Evolutionary conservation across 2,888 invertebrate species (phyloP).

Genomic region (Coremacera marginata): DNA sequence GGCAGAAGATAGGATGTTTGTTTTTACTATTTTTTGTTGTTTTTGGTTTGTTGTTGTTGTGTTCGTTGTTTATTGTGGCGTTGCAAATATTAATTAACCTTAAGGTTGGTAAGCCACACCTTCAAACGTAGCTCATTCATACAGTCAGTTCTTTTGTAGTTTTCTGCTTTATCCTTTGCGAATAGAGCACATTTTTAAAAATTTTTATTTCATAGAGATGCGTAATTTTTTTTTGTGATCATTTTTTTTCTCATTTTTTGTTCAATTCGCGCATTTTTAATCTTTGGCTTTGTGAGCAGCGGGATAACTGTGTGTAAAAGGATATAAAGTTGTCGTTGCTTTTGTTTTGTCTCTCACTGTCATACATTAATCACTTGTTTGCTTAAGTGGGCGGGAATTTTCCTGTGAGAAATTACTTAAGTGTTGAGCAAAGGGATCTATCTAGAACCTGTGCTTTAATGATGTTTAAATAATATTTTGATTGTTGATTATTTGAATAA

Average conservation of each 20-base stretch:
- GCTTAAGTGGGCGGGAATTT: background rate
- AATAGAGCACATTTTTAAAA: too few relatives aligned
- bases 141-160: background rate
- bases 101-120: conserved; percentile 38
- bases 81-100: conserved; percentile 44
- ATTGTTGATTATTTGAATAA: too few relatives aligned
- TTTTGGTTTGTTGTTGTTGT: conserved; percentile 36
- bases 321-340: background rate
- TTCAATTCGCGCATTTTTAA: background rate
- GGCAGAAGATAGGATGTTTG: conserved; percentile 19
- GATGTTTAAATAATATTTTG: too few relatives aligned
- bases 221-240: background rate
- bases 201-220: background rate
- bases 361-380: conserved; percentile 33
- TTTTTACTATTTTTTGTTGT: background rate
- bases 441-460: too few relatives aligned
- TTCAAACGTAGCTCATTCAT: background rate
- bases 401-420: background rate
- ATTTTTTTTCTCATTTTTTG: background rate
- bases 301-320: background rate
- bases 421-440: background rate
- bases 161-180: background rate
- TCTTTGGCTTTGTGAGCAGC: background rate
- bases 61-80: conserved; percentile 41
- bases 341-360: background rate